These are phyloP conservation scores for Galeopsomyia nigrocyanea DNA, from an alignment of 2,888 invertebrate genomes.

Conservation along the genomic window DNA sequence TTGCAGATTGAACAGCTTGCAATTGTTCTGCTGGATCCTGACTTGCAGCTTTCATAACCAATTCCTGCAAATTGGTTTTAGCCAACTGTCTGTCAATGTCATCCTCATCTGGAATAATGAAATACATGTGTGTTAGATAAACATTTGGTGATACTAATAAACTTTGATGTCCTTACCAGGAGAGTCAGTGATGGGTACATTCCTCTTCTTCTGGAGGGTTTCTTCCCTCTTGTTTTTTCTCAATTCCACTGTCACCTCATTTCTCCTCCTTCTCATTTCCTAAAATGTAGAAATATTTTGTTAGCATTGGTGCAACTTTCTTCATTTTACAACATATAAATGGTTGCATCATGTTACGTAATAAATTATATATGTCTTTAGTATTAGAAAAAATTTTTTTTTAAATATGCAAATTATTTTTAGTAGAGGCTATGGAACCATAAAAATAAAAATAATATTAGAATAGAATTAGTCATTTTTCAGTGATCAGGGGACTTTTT, in stretches of 20 bases:
- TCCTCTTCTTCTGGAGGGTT: constrained; percentile 94
- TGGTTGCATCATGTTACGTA: constrained; percentile 23
- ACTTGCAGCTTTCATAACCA: constrained; percentile 90
- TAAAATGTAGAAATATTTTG: constrained; percentile 61
- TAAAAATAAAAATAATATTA: constrained; percentile 20
- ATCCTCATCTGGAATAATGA: constrained; percentile 76
- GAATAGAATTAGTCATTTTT: constrained; percentile 17
- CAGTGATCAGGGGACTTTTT: constrained; percentile 12
- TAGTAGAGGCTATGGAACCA: constrained; percentile 9
- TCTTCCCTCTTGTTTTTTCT: constrained; percentile 99
- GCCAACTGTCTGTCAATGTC: constrained; percentile 80
- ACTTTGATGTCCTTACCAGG: constrained; percentile 70
- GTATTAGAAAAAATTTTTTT: background rate
- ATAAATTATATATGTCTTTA: constrained; percentile 20
- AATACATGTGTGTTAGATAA: constrained; percentile 1
- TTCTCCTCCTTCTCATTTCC: constrained; percentile 97
- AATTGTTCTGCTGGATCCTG: constrained; percentile 86
- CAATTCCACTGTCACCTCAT: constrained; percentile 96
- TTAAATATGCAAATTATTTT: background rate
- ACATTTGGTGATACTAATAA: background rate
- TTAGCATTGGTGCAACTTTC: background rate
- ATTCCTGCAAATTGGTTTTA: constrained; percentile 81
- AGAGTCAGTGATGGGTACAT: constrained; percentile 91
- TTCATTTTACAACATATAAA: constrained; percentile 6
- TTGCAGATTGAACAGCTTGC: constrained; percentile 92